phyloP scores from a whole-genome alignment of 2,888 invertebrate genomes.

The Bembecia ichneumoniformis region DNA sequence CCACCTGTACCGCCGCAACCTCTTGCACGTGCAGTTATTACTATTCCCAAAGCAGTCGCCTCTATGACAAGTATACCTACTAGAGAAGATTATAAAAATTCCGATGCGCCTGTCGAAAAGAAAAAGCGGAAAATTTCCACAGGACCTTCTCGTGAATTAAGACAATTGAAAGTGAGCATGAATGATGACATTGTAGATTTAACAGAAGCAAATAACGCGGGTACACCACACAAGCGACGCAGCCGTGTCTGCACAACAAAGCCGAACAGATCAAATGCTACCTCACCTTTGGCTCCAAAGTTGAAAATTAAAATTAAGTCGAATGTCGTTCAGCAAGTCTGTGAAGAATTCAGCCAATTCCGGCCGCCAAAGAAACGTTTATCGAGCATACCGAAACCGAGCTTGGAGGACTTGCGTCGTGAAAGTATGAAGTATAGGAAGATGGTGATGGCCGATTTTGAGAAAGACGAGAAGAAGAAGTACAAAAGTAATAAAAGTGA shows the following conservation, averaged over 20 bases:
- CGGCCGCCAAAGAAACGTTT: constrained; percentile 89
- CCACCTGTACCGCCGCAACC: constrained; percentile 74
- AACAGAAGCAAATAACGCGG: constrained; percentile 34
- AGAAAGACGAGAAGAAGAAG: constrained; percentile 73
- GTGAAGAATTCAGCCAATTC: constrained; percentile 61
- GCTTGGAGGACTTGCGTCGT: constrained; percentile 84
- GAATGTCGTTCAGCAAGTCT: constrained; percentile 67
- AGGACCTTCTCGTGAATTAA: constrained; percentile 72
- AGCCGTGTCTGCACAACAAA: constrained; percentile 35
- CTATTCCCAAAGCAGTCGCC: constrained; percentile 90
- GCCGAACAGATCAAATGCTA: constrained; percentile 25
- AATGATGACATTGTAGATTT: constrained; percentile 71
- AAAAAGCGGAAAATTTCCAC: constrained; percentile 75
- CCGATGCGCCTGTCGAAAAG: constrained; percentile 78
- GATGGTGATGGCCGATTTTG: constrained; percentile 87
- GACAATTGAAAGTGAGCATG: constrained; percentile 74
- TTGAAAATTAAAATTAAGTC: constrained; percentile 84
- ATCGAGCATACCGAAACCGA: constrained; percentile 75
- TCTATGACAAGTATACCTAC: constrained; percentile 91
- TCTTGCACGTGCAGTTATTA: constrained; percentile 79
- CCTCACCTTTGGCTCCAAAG: constrained; percentile 73
- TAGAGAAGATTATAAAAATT: constrained; percentile 83
- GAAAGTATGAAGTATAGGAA: constrained; percentile 91
- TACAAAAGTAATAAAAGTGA: constrained; percentile 52
- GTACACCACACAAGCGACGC: constrained; percentile 39